Evolutionary conservation across 2,113 vertebrate species (phyloP), one percentile per base, ranked within the genome.

Genomic region (Apistogramma diplotaenia): DNA sequence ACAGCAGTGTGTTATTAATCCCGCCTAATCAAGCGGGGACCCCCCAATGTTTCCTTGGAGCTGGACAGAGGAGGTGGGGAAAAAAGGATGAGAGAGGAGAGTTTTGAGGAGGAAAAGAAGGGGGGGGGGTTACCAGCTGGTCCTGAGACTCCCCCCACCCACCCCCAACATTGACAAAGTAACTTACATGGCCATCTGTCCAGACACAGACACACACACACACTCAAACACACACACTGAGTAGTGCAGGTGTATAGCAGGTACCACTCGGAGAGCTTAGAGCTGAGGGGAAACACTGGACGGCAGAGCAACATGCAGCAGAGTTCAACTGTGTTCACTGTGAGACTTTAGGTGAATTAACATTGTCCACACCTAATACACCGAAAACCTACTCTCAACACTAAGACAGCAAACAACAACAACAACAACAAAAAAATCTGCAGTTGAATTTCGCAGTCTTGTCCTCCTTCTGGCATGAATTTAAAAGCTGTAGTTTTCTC

Each of bases 1-100:
- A 77, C 21, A 21, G 73, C 61, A 87, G 90, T 81, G 83, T 92
- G 86, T 92, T 91, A 89, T 94, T 95, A 94, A 95, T 95, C 92
- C 93, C 91, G 91, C 93, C 93, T 94, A 94, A 95, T 95, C 94
- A 95, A 95, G 93, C 90, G 31, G 84, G 87, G 90, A 92, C 92
- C 93, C 89, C 93, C 92, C 78, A 87, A 89, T 84, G 93, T 87
- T 92, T 84, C 62, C 84, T 81, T 90, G 82, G 86, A 89, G 79
- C 81, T 87, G 84, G 89, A 85, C 79, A 56, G 78, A 91, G 87
- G 89, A 90, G 82, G 78, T 2, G 27, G 46, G 74, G 85, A 59
- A 62, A 46, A 80, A 83, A 79, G 59, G 74, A 58, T 56, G 71
- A 56, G 79, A 70, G 71, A 54, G 53, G 83, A 80, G 85, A 81